phyloP scores from a whole-genome alignment of 2,113 vertebrate genomes.

The Lota lota region DNA sequence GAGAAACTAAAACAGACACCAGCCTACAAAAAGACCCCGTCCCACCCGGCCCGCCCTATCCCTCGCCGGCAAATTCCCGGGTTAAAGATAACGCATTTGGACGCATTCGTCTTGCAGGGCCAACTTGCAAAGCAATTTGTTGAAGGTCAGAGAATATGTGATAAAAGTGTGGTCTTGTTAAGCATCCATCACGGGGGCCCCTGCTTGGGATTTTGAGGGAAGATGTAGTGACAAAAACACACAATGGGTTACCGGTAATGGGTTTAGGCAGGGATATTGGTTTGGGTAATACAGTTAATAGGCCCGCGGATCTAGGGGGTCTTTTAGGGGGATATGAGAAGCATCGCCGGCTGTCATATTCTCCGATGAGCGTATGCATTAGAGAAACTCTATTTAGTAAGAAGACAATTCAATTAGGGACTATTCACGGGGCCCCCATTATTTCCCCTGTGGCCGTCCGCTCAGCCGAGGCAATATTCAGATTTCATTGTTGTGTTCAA shows the following conservation, averaged over 20 bases:
- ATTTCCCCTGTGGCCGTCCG: slow-evolving; percentile 75
- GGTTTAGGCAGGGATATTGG: slow-evolving; percentile 81
- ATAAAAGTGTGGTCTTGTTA: slow-evolving; percentile 76
- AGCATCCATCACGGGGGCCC: slow-evolving; percentile 65
- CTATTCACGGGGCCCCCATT: slow-evolving; percentile 77
- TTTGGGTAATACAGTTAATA: slow-evolving; percentile 85
- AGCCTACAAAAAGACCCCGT: not conserved
- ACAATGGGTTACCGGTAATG: slow-evolving; percentile 79
- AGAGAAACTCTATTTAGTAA: slow-evolving; percentile 88
- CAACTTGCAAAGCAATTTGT: slow-evolving; percentile 72
- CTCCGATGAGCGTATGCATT: slow-evolving; percentile 86
- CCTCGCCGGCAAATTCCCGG: not conserved
- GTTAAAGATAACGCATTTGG: slow-evolving; percentile 53
- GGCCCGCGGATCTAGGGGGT: slow-evolving; percentile 77
- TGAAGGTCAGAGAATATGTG: slow-evolving; percentile 75
- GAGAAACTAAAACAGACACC: slow-evolving; percentile 56
- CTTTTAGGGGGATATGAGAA: slow-evolving; percentile 78
- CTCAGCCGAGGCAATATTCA: slow-evolving; percentile 76
- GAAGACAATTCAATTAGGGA: slow-evolving; percentile 90
- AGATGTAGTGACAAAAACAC: slow-evolving; percentile 73
- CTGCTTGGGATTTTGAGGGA: slow-evolving; percentile 71
- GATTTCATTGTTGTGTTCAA: slow-evolving; percentile 80
- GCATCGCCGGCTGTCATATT: slow-evolving; percentile 78
- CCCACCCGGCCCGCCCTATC: slow-evolving; percentile 34
- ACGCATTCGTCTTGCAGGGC: slow-evolving; percentile 62